Base-by-base conservation (phyloP, 2,797 vertebrate genomes). In the Perodicticus potto region DNA sequence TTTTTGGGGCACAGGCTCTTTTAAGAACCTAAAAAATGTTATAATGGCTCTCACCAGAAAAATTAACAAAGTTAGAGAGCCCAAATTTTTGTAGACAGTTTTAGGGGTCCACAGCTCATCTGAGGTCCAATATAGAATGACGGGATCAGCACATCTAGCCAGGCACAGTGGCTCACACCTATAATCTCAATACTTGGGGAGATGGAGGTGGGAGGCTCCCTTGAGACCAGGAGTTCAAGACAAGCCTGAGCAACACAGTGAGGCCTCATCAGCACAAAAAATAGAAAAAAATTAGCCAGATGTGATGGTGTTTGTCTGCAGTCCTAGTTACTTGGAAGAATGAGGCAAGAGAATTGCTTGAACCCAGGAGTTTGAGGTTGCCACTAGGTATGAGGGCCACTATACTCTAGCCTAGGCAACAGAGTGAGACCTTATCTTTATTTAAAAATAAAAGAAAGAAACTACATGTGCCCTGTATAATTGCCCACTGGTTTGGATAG, bases 1-100 rank as follows among this genome's bases (percentile, higher is more conserved):
- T 27, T 86, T 87, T 86, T 34, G 32, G 40, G 14, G 53, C 43
- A 86, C 2, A 82, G 85, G 73, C 8, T 73, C 85, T 86, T 95
- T 19, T 9, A 8, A 85, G 17, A 80, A 86, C 61, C 84, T 77
- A 63, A 95, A 65, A 81, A 91, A 93, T 55, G 43, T 69, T 70
- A 59, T 3, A 76, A 43, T 59, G 65, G 49, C 6, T 70, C 20
- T 82, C 43, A 83, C 14, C 25, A 93, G 76, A 82, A 96, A 90
- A 87, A 40, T 16, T 37, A 57, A 59, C n/a, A 92, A 87, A 92
- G 16, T 12, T 8, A 72, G 43, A 93, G 3, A 73, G 49, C 2
- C 20, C 53, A 16, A 49, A 72, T 69, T 69, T 67, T 78, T 57
- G 34, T 29, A 49, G 12, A 69, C 0, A 37, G 23, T 76, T 92